A percentile compares a stretch with the other conserved stretches of the same genome.
Evolutionary conservation across 2,888 invertebrate species (phyloP).

Genomic region (Meteorus colon): DNA sequence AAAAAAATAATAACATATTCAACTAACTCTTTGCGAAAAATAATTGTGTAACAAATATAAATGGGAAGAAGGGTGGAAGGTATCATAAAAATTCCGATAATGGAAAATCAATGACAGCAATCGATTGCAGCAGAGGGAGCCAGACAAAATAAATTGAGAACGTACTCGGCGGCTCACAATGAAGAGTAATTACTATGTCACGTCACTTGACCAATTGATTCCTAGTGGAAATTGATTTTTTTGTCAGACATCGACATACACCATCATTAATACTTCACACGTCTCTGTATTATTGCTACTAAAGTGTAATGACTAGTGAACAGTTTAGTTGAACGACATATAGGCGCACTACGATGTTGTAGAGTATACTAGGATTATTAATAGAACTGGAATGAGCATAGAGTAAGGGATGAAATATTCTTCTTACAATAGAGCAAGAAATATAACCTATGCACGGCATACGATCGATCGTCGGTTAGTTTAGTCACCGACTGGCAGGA

Average conservation of each 20-base stretch:
- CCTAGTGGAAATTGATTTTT: background rate
- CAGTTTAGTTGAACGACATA: background rate
- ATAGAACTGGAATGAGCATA: background rate
- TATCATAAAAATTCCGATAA: background rate
- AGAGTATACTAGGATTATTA: background rate
- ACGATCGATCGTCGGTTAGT: conserved; percentile 32
- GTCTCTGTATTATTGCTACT: too few species aligned
- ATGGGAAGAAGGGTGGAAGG: background rate
- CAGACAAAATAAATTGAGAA: background rate
- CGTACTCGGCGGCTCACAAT: background rate
- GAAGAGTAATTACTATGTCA: conserved; percentile 7
- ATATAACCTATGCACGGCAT: background rate
- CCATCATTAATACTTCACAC: background rate
- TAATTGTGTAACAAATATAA: background rate
- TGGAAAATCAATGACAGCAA: background rate
- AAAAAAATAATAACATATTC: background rate
- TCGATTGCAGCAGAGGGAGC: background rate
- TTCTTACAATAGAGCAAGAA: background rate
- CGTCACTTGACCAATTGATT: conserved; percentile 2
- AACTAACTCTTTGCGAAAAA: background rate
- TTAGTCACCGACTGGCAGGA: conserved; percentile 35
- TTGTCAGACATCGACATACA: background rate
- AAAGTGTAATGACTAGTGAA: background rate
- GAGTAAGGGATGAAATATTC: background rate
- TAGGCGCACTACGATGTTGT: background rate